Conservation (phyloP, 2,797 vertebrate genomes). For the Eleutherodactylus coqui region DNA sequence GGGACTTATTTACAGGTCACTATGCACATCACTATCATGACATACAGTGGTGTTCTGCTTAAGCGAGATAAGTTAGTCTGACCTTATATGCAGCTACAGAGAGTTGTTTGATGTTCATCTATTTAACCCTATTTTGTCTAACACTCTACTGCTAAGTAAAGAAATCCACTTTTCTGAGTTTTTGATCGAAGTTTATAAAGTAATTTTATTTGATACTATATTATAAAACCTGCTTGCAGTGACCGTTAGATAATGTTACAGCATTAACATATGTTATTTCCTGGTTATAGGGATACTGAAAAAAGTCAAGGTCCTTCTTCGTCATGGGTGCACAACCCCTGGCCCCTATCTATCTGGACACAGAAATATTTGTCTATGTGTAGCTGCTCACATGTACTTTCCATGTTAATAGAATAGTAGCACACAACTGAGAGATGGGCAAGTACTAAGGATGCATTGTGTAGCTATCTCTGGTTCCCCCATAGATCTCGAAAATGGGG, state of each 20-base stretch:
- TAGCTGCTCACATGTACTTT: no score
- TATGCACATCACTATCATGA: slow-evolving; percentile 15
- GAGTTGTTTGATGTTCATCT: no score
- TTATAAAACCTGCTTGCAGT: background rate
- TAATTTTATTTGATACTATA: background rate
- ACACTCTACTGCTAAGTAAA: background rate
- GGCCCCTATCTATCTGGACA: no score
- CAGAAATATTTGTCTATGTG: no score
- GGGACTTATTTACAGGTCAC: background rate
- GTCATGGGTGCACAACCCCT: no score
- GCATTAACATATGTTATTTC: no score
- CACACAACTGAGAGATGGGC: no score
- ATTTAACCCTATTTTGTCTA: background rate
- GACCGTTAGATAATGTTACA: background rate
- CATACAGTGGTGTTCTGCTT: slow-evolving; percentile 30
- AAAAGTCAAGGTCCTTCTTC: background rate
- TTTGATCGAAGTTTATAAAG: background rate
- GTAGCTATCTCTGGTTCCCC: no score
- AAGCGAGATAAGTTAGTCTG: slow-evolving; percentile 15
- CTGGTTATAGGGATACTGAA: background rate
- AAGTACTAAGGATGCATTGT: no score
- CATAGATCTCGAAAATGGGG: no score
- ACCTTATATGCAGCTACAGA: background rate
- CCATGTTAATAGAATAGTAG: no score
- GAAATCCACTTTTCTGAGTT: background rate